Evolutionary conservation across 1,140 invertebrate genomes (phyloP), one percentile per base, ranked within the genome.

Genomic region (Ostrea denselamellosa): DNA sequence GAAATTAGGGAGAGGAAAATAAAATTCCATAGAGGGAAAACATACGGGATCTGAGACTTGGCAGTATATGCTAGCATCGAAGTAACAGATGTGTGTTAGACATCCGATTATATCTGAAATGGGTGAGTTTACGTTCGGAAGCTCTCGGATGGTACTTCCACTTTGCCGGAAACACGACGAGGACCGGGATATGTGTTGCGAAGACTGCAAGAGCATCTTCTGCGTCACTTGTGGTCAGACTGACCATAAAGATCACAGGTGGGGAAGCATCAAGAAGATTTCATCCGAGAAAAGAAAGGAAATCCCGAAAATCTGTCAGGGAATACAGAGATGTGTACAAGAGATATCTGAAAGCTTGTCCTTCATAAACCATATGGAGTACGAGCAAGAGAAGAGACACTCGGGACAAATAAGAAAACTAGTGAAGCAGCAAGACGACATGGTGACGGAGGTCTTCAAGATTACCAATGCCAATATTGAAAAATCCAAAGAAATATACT

Each of bases 181-280:
- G 22, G 82, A 83, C 44, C 10, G 44, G 44, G 82, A 83, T n/a
- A 83, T 83, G 82, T 83, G 52, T 34, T 83, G 82, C 52, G 44
- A 83, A 10, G 82, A 83, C 22, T 83, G 82, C 28, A 52, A 54
- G 82, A 83, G 44, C 17, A 52, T 54, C 52, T 53, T 83, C 17
- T 83, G 82, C 25, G 44, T 83, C 44, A 54, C 44, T 7, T 83
- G 82, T 83, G 82, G 82, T 51, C 44, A 83, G 44, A 83, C 82
- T 22, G 82, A 83, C 12, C 82, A 83, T 34, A 53, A 53, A 22
- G 82, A 83, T 9, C 82, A 83, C 44, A 83, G 28, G 8, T 83
- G 82, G 82, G 82, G 44, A 51, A 83, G 44, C 44, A 83, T 83
- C 19, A 54, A 52, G 17, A 52, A 54, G 28, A 54, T 54, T 19